Evolutionary conservation across 35 echinoderm and acorn worm species (phyloP), one percentile per base, ranked within the genome.

Genomic region (Ophiothrix spiculata): DNA sequence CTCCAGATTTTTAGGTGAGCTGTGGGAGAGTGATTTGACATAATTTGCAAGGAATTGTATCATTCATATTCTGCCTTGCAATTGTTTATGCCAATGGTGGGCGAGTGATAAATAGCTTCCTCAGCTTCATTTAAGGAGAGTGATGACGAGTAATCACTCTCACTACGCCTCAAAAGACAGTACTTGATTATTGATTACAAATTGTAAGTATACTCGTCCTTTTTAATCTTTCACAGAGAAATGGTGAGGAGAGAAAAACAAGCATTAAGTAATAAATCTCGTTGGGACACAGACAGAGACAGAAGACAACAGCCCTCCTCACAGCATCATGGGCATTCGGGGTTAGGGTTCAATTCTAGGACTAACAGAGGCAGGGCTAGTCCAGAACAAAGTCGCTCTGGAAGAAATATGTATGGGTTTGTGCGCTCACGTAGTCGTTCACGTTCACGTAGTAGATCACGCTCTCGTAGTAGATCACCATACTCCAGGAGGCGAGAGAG

Each of bases 331-430:
- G 45, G 45, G 21, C 60, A 69, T 69, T 10, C 60, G 29, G 60
- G 60, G 60, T 28, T 69, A 25, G 60, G 60, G 60, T 69, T 25
- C 23, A 69, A 69, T 69, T 69, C 60, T 69, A 69, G 60, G 60
- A 69, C 60, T n/a, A 69, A 15, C 16, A 69, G 42, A 33, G 41
- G 73, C 34, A 1, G 38, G 6, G 87, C 79, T 31, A 31, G 21
- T 21, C 87, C 87, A 33, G 79, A 64, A 11, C 49, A 89, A 38
- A 40, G 80, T 1, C 80, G 88, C 33, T 38, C 77, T 1, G 88
- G 88, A 34, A 80, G 88, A 1, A 86, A 54, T 45, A 86, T 86
- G 39, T 91, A 86, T 86, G 89, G 89, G 4, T 91, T 91, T 77
- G 79, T 69, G 12, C 77, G 87, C 46, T 93, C 91, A n/a, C 35